phyloP scores from a whole-genome alignment of 2,113 vertebrate species.

The Mellivora capensis region DNA sequence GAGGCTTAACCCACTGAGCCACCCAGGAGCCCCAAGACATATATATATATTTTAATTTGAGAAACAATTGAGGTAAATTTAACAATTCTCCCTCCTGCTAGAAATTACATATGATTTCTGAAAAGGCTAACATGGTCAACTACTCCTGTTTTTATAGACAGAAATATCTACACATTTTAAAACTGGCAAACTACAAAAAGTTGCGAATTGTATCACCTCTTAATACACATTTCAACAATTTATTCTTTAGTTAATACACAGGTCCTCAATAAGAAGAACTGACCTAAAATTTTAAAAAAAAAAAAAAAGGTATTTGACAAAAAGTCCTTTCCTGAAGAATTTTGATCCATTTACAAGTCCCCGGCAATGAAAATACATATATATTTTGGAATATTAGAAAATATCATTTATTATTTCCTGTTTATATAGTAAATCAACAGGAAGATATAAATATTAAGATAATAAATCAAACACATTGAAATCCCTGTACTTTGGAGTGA shows the following conservation, averaged over 20 bases:
- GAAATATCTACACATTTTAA: background rate
- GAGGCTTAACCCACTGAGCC: too few relatives aligned
- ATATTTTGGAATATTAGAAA: background rate
- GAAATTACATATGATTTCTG: background rate
- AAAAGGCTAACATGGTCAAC: background rate
- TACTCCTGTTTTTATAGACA: background rate
- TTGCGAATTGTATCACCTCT: background rate
- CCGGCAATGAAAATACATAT: background rate
- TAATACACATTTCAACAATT: background rate
- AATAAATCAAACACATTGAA: background rate
- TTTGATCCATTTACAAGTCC: background rate
- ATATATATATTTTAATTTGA: background rate
- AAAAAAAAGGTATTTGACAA: background rate
- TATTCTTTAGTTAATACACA: background rate
- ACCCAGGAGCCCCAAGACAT: background rate
- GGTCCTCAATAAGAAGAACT: background rate
- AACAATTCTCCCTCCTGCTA: background rate
- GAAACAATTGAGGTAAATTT: background rate
- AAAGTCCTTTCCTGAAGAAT: background rate
- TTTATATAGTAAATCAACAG: background rate
- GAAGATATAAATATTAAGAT: background rate
- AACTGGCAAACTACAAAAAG: background rate
- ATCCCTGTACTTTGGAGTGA: background rate
- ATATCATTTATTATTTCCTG: background rate
- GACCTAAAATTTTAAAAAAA: background rate